phyloP scores from a whole-genome alignment of 1,140 invertebrate species.

The Chironomus striatipennis region DNA sequence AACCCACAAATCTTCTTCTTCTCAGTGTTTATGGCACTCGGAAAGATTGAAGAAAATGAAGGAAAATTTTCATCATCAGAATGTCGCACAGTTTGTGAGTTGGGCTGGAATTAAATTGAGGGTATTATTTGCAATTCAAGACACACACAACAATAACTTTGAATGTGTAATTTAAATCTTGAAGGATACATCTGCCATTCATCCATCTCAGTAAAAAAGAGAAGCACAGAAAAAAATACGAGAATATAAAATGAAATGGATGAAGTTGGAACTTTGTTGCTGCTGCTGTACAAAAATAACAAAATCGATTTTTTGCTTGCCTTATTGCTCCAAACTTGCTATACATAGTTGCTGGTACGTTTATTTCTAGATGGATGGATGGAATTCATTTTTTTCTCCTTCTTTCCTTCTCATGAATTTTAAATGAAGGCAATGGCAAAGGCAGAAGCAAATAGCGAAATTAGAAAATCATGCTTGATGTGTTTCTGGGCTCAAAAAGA shows the following conservation, averaged over 20 bases:
- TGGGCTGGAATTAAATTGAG: background rate
- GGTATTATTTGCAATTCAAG: background rate
- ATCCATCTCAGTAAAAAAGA: slow-evolving; percentile 16
- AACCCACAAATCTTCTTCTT: background rate
- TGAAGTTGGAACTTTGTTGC: too few relatives aligned
- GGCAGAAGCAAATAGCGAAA: background rate
- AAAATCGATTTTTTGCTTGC: background rate
- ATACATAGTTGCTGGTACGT: background rate
- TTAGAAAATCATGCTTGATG: slow-evolving; percentile 19
- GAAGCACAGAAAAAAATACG: background rate
- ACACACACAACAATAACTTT: background rate
- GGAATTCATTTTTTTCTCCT: background rate
- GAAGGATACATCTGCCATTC: slow-evolving; percentile 18
- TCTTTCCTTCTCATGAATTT: slow-evolving; percentile 18
- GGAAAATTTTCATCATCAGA: too few relatives aligned
- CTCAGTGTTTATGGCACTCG: background rate
- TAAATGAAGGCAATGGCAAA: background rate
- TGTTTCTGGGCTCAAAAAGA: slow-evolving; percentile 17
- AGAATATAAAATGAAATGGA: too few relatives aligned
- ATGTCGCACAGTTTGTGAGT: too few relatives aligned
- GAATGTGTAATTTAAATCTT: slow-evolving; percentile 20
- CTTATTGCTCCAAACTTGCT: background rate
- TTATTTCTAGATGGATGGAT: background rate
- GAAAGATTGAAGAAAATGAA: too few relatives aligned
- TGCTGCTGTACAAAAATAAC: background rate